phyloP scores from a whole-genome alignment of 1,140 invertebrate species.

The Cydia strobilella region DNA sequence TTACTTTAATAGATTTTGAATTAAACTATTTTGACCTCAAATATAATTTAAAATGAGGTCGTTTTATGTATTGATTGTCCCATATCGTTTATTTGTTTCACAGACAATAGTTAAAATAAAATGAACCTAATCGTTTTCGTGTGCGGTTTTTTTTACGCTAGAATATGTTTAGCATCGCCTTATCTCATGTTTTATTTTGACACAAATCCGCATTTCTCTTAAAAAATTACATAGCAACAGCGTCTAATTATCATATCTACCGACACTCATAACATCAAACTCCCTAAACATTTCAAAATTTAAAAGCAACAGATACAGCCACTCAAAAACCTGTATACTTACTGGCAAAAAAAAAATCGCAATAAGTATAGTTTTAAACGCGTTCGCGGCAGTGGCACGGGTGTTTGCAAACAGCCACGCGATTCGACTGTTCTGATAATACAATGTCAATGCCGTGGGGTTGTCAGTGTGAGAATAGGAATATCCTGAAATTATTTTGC shows the following conservation, averaged over 20 bases:
- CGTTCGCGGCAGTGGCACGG: background rate
- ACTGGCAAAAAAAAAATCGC: background rate
- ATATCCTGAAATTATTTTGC: background rate
- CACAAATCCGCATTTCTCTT: background rate
- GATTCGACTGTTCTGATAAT: conserved; percentile 19
- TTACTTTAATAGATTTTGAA: too few relatives aligned
- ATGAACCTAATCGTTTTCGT: too few relatives aligned
- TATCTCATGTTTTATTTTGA: background rate
- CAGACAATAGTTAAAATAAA: too few relatives aligned
- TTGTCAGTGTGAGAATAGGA: background rate
- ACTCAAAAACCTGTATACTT: background rate
- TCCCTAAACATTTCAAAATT: too few relatives aligned
- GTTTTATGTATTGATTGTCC: too few relatives aligned
- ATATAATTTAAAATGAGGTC: too few relatives aligned
- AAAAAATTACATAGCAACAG: background rate
- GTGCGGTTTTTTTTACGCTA: too few relatives aligned
- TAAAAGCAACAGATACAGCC: background rate
- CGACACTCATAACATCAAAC: too few relatives aligned
- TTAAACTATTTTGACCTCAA: too few relatives aligned
- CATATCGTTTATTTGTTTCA: too few relatives aligned
- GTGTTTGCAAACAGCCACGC: background rate
- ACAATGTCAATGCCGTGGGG: conserved; percentile 14
- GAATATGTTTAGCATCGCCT: background rate
- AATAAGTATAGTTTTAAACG: background rate
- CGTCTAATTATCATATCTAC: background rate